phyloP scores from a whole-genome alignment of 2,888 invertebrate genomes.

The Prosapia bicincta region DNA sequence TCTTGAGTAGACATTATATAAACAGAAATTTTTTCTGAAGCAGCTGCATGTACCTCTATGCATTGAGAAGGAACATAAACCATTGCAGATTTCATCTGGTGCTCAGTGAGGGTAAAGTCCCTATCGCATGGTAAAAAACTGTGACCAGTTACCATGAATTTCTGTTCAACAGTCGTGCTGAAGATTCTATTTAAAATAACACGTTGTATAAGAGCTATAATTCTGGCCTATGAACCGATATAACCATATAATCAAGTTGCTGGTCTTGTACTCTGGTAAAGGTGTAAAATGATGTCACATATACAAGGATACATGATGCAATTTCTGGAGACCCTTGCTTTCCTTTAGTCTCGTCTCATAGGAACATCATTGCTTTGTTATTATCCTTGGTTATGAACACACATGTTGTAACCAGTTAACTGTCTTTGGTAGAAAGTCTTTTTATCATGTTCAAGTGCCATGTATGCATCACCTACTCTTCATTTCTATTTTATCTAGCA shows the following conservation, averaged over 20 bases:
- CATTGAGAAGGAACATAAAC: constrained; percentile 34
- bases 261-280: neutral
- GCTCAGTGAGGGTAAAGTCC: no score
- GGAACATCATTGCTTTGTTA: constrained; percentile 28
- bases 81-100: constrained; percentile 33
- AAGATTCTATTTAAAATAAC: constrained; percentile 31
- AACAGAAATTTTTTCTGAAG: constrained; percentile 1
- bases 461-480: constrained; percentile 19
- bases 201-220: constrained; percentile 31
- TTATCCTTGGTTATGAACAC: constrained; percentile 19
- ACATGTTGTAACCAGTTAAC: constrained; percentile 26
- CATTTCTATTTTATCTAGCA: no score
- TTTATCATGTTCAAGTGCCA: constrained; percentile 12
- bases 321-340: constrained; percentile 31
- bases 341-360: constrained; percentile 29
- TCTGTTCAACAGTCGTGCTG: constrained; percentile 35
- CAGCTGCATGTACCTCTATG: constrained; percentile 33
- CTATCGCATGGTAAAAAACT: no score
- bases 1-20: constrained; percentile 3
- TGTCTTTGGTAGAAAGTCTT: neutral
- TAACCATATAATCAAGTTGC: constrained; percentile 29
- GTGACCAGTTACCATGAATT: no score
- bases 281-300: no score
- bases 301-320: constrained; percentile 26
- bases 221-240: constrained; percentile 38